A percentile compares a stretch with the other conserved stretches of the same genome.
These are phyloP conservation scores for Fissipunctia ypsillon DNA, from an alignment of 2,888 invertebrate species.

Conservation along the genomic window DNA sequence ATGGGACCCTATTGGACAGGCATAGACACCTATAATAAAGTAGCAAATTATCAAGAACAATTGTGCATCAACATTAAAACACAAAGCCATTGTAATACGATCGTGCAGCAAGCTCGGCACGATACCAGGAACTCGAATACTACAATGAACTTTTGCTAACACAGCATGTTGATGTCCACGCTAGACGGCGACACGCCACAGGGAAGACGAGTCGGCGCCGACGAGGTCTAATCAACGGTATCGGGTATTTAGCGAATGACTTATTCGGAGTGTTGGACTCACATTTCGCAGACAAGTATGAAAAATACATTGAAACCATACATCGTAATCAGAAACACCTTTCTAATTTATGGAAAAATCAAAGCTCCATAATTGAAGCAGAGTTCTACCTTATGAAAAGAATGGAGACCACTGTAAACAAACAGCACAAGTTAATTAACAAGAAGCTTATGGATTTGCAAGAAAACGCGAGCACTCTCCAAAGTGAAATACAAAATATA, in stretches of 20 bases:
- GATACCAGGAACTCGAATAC: constrained; percentile 22
- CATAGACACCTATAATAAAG: too few species aligned
- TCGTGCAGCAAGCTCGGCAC: neutral
- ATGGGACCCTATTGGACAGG: neutral
- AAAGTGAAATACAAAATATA: neutral
- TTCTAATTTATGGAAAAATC: constrained; percentile 14
- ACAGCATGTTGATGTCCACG: constrained; percentile 11
- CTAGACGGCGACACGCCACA: constrained; percentile 2
- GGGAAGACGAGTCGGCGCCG: neutral
- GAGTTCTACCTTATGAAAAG: neutral
- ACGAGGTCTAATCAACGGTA: too few species aligned
- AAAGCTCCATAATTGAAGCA: constrained; percentile 21
- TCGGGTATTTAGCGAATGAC: constrained; percentile 16
- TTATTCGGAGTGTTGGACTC: constrained; percentile 17
- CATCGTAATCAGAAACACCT: constrained; percentile 4
- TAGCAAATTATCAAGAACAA: neutral
- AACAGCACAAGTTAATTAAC: neutral
- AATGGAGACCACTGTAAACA: neutral
- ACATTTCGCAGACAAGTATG: too few species aligned
- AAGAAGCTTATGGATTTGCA: neutral
- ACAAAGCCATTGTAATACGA: neutral
- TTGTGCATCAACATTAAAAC: constrained; percentile 2
- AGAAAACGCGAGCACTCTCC: neutral
- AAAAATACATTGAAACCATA: constrained; percentile 16
- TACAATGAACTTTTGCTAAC: constrained; percentile 20